Evolutionary conservation across 1,140 invertebrate genomes (phyloP).

Genomic region (Trichonephila clavipes): DNA sequence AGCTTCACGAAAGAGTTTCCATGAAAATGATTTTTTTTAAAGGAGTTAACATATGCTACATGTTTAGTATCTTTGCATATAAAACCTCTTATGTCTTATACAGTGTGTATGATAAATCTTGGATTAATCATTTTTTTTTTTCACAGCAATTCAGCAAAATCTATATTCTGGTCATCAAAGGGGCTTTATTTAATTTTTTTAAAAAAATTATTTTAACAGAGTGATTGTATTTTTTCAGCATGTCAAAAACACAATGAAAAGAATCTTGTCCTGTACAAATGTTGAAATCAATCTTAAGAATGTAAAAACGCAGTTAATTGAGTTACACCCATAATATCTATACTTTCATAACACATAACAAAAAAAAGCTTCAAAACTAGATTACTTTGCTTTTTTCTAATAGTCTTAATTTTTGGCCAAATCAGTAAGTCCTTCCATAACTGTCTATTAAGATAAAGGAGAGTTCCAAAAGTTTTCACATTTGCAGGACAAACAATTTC

Average conservation of each 20-base stretch:
- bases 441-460: not conserved
- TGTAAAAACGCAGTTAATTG: not conserved
- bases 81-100: not conserved
- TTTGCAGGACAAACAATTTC: not conserved
- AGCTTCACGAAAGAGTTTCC: not conserved
- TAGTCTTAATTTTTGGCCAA: not conserved
- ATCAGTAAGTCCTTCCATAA: not conserved
- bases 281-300: not conserved
- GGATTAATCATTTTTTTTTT: not conserved
- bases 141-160: not conserved
- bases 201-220: not conserved
- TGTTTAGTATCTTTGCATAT: not conserved
- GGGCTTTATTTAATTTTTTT: too few relatives aligned
- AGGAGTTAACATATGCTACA: not conserved
- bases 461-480: not conserved
- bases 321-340: not conserved
- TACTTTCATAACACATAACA: not conserved
- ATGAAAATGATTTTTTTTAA: not conserved
- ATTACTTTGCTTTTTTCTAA: not conserved
- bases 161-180: not conserved
- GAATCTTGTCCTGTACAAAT: not conserved
- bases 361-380: not conserved
- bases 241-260: not conserved
- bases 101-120: not conserved
- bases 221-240: not conserved